Base-by-base conservation (phyloP, 2,113 vertebrate species). In the Gallinago jamesoni region DNA sequence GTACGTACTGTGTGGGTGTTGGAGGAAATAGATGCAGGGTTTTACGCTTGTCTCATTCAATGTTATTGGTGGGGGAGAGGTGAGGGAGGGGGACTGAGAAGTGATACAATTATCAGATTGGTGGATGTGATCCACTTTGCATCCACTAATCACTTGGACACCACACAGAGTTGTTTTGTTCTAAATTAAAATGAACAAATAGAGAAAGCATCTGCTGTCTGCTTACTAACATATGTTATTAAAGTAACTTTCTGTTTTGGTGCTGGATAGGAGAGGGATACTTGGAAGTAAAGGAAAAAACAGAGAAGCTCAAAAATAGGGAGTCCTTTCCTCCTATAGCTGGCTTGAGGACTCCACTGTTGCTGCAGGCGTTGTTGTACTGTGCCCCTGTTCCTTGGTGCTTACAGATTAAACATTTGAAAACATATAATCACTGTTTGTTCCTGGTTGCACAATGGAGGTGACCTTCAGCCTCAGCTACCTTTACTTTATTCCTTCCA, bases 361-460 rank as follows among this genome's bases (percentile, higher is more conserved):
- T 81, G 63, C 68, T 60, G 66, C 39, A 64, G 59, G 24, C 39
- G 23, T 35, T 69, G 87, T n/a, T 85, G 62, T 53, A 6, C 70
- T 57, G 41, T 48, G 70, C 6, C 67, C 24, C 39, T 56, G 48
- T 83, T 66, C 57, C 67, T 69, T 37, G n/a, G 35, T 73, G 79
- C 72, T 94, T 93, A 45, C 92, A 93, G 37, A 73, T 55, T 45
- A 92, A 94, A 93, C 66, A 48, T 62, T 62, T 76, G 64, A 70
- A 92, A 95, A 77, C 4, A 28, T 43, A 13, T 20, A 53, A 78
- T 78, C 64, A 31, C 30, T 92, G 27, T 84, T 95, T 93, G 77
- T 63, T 95, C 45, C 63, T 69, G 31, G 7, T 80, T 93, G 72
- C 72, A 86, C 85, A 92, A 88, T 0, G 0, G 59, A 63, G 67